Base-by-base conservation (phyloP, 1,140 invertebrate species). In the Pogonus chalceus region DNA sequence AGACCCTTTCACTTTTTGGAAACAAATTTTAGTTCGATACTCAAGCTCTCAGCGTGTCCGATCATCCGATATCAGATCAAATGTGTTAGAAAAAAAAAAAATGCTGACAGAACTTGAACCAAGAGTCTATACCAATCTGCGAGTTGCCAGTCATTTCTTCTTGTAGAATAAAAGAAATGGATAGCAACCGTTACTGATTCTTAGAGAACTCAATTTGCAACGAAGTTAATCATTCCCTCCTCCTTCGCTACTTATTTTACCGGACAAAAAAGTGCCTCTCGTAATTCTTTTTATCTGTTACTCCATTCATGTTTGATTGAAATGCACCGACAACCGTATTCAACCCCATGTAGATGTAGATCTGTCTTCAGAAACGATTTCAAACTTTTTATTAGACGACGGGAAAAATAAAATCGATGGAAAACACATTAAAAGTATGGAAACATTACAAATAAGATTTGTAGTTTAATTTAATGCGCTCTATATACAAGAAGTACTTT, bases 381-480 rank as follows among this genome's bases (percentile, higher is more conserved):
- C 7, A 31, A 31, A 31, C 7, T 31, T 31, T 31, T 31, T 31
- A 31, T 31, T 31, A 31, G 26, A 43, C 9, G 37, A 12, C 37
- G 37, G 9, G 4, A 12, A 43, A 43, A 43, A 43, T 43, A 43
- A 43, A n/a, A 18, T 43, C 37, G 18, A 43, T 43, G 18, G 3
- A 3, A 18, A 43, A 43, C 37, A 18, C 37, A 43, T 43, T 43
- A 43, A 43, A 43, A 43, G 37, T 43, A 43, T 43, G 18, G 37
- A 12, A 43, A 43, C 37, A 43, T 7, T 31, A 43, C 18, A 43
- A 43, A 43, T 43, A 18, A 18, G 37, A 43, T 43, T 43, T 43
- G 37, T 18, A 12, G 37, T 43, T 43, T 18, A 43, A 43, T 43
- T 12, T 18, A 31, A 31, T n/a, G n/a, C n/a, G n/a, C n/a, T n/a